Conservation (phyloP, 2,888 invertebrate species). For the Cordilura impudica region DNA sequence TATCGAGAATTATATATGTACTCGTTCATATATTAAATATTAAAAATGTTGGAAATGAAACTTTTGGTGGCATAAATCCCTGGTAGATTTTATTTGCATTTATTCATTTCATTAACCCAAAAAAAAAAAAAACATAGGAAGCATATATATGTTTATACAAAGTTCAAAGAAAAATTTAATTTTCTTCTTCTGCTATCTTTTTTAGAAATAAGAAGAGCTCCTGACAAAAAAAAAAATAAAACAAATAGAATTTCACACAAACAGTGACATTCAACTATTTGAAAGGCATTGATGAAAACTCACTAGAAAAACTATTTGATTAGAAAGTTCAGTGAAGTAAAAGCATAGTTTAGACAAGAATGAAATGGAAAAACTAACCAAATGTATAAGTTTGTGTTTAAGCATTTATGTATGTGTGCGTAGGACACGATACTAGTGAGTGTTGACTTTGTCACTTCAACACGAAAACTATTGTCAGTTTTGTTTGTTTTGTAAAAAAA, state of each 20-base stretch:
- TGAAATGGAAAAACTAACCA: slow-evolving; percentile 8
- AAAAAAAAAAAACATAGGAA: too few relatives aligned
- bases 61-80: too few relatives aligned
- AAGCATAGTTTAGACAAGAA: slow-evolving; percentile 62
- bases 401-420: slow-evolving; percentile 3
- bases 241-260: slow-evolving; percentile 30
- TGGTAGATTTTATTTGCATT: too few relatives aligned
- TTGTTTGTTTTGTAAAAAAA: neutral
- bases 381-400: neutral
- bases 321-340: slow-evolving; percentile 72
- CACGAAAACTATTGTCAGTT: slow-evolving; percentile 33
- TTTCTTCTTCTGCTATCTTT: neutral
- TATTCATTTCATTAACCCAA: slow-evolving; percentile 45
- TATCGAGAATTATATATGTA: too few relatives aligned
- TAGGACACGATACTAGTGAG: slow-evolving; percentile 22
- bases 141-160: too few relatives aligned
- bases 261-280: slow-evolving; percentile 41
- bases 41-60: too few relatives aligned
- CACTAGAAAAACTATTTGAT: slow-evolving; percentile 71
- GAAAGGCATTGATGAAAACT: slow-evolving; percentile 49
- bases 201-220: slow-evolving; percentile 20
- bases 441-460: slow-evolving; percentile 55
- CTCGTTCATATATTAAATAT: too few relatives aligned
- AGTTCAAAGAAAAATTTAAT: neutral
- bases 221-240: slow-evolving; percentile 8